These are phyloP conservation scores for Portunus trituberculatus DNA, from an alignment of 1,140 invertebrate genomes.

Conservation along the genomic window DNA sequence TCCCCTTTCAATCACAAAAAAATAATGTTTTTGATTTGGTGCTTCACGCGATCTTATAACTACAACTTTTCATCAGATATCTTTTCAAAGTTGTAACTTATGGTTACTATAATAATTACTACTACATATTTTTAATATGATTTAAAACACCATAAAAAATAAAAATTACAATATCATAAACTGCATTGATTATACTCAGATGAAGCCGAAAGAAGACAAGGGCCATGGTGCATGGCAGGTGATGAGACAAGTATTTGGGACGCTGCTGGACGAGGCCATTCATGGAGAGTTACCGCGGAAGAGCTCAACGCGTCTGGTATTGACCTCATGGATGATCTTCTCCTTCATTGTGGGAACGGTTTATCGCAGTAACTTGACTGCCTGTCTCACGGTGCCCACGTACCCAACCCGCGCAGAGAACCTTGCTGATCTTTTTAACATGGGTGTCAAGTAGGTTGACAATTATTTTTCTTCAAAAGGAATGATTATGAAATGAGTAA, in stretches of 20 bases:
- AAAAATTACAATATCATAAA: no score
- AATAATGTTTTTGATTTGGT: no score
- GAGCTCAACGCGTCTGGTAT: slow-evolving; percentile 31
- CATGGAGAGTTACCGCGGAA: background rate
- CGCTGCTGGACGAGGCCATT: background rate
- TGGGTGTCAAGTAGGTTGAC: background rate
- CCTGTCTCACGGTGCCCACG: slow-evolving; percentile 53
- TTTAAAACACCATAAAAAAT: no score
- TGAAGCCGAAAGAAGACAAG: background rate
- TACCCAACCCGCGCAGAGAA: slow-evolving; percentile 49
- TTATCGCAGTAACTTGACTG: slow-evolving; percentile 49
- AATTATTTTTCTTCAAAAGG: no score
- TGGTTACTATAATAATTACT: no score
- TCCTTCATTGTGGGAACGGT: slow-evolving; percentile 49
- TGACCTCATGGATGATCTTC: slow-evolving; percentile 51
- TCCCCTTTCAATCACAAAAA: no score
- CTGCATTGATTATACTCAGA: background rate
- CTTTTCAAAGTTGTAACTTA: no score
- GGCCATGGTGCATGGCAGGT: background rate
- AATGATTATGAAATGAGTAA: no score
- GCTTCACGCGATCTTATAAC: no score
- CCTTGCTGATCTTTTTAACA: background rate
- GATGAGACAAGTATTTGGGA: background rate
- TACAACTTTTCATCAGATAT: no score
- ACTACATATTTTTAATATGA: no score